Conservation (phyloP, 2,797 vertebrate genomes). For the Pyrocephalus nanus region DNA sequence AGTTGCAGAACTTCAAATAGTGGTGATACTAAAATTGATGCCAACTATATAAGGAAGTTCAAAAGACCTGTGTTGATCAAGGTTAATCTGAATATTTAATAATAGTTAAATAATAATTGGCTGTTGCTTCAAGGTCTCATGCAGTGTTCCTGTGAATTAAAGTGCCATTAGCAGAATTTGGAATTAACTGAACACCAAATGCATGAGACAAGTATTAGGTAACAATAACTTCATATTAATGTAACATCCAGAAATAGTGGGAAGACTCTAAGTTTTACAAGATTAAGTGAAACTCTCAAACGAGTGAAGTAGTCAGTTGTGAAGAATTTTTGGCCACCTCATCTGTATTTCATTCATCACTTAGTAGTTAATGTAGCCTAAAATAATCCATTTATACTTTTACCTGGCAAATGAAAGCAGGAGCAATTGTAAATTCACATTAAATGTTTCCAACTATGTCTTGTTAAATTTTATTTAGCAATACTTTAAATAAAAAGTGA, state of each 20-base stretch:
- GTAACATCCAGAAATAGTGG: neutral
- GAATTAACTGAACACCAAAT: neutral
- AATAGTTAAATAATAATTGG: neutral
- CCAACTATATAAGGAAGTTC: neutral
- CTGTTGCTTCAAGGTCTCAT: neutral
- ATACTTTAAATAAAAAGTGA: neutral
- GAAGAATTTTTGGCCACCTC: neutral
- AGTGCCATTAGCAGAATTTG: neutral
- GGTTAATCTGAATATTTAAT: neutral
- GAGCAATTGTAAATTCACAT: neutral
- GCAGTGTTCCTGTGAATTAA: neutral
- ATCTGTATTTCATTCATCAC: neutral
- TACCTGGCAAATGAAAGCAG: neutral
- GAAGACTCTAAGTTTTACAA: neutral
- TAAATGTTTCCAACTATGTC: neutral
- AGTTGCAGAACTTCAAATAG: neutral
- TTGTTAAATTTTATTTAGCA: neutral
- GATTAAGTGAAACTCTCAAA: neutral
- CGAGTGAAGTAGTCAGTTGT: neutral
- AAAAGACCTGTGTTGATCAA: neutral
- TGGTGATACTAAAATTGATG: neutral
- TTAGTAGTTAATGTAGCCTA: neutral
- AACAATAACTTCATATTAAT: neutral
- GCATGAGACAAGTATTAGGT: neutral
- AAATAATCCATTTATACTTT: neutral